Evolutionary conservation across 2,113 vertebrate genomes (phyloP), one percentile per base, ranked within the genome.

Genomic region (Sakesphorus luctuosus): DNA sequence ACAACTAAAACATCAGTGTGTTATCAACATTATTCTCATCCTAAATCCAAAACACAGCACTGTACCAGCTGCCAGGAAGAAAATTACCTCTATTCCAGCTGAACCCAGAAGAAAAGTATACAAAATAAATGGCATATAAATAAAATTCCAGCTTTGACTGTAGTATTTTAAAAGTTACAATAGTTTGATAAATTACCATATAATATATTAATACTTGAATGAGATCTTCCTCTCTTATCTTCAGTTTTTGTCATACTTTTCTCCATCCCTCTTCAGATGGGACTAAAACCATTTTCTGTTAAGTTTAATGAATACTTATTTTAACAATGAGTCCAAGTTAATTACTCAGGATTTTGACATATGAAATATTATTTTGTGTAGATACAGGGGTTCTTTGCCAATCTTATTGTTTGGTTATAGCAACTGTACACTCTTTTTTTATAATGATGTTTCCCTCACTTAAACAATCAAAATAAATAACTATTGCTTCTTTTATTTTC

Each of bases 401-500:
- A 29, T 90, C 55, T 38, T 84, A 18, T 91, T 69, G 38, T 75
- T 89, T 82, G 44, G 21, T 94, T 88, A 44, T 44, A 75, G 43
- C 72, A 83, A 52, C 84, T 94, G 52, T 84, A 69, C 52, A 55
- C 36, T 74, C 31, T 87, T 63, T 47, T 72, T 87, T 81, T 75
- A 91, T 29, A 59, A 11, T 91, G 58, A 84, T 75, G 28, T 73
- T 93, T 91, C 69, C 65, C 47, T 83, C 55, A 50, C 40, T 38
- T 38, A 38, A 38, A 38, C 38, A 38, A 38, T 80, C 53, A 26
- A 80, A 36, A 55, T 71, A 90, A 94, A 81, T 97, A 97, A 97
- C 90, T 89, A 61, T 58, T 58, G 20, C 50, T 91, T 91, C 33
- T 91, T 96, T 89, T 87, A 78, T 87, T 92, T 96, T 95, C 56